phyloP scores from a whole-genome alignment of 2,113 vertebrate species.

The Microtus pennsylvanicus region DNA sequence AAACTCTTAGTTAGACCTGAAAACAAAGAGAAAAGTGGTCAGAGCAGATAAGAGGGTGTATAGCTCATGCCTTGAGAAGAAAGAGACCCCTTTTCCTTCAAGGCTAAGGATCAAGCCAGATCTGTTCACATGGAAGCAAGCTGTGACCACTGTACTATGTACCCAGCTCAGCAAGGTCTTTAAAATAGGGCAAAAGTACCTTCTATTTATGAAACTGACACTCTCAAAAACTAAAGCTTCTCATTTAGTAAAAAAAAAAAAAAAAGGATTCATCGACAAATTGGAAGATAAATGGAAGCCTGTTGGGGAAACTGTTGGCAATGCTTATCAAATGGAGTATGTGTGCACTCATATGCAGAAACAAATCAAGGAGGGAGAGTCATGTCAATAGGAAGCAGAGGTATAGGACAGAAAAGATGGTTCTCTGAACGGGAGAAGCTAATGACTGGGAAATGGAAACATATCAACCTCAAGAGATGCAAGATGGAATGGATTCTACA shows the following conservation, averaged over 20 bases:
- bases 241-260: not conserved
- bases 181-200: not conserved
- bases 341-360: not conserved
- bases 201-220: not conserved
- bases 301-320: not conserved
- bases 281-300: not conserved
- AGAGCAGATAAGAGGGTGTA: not conserved
- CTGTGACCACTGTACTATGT: not conserved
- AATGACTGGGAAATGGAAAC: not conserved
- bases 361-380: not conserved
- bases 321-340: not conserved
- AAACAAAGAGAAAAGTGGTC: conserved; percentile 9
- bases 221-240: not conserved
- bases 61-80: not conserved
- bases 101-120: not conserved
- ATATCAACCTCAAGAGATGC: not conserved
- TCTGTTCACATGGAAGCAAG: not conserved
- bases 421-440: not conserved
- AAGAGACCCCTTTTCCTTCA: not conserved
- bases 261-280: not conserved
- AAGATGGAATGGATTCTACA: not conserved
- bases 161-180: not conserved
- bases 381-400: not conserved
- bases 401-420: not conserved
- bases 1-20: not conserved